Conservation (phyloP, 2,888 invertebrate genomes). For the Lasioglossum figueresi region DNA sequence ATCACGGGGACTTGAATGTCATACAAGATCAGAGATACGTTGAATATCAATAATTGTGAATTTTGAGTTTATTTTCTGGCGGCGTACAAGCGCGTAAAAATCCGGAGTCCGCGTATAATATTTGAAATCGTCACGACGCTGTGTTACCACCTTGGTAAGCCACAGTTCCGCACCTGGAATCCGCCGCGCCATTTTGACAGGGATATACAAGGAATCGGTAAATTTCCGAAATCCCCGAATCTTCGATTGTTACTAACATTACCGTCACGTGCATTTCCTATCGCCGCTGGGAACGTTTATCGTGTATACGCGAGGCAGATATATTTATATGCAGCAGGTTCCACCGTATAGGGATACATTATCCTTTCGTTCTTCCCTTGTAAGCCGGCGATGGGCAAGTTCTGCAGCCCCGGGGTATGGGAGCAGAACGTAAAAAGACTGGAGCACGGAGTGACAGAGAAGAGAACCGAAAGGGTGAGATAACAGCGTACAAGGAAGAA, state of each 20-base stretch:
- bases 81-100: slow-evolving; percentile 40
- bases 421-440: not conserved
- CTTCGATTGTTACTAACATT: slow-evolving; percentile 38
- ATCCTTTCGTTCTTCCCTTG: slow-evolving; percentile 39
- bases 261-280: slow-evolving; percentile 45
- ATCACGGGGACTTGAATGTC: not conserved
- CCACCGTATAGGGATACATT: slow-evolving; percentile 38
- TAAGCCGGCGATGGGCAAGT: slow-evolving; percentile 49
- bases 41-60: not conserved
- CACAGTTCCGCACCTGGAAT: not conserved
- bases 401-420: slow-evolving; percentile 23
- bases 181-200: not conserved
- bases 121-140: not conserved
- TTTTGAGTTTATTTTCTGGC: too few relatives aligned
- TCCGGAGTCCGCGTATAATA: not conserved
- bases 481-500: slow-evolving; percentile 44
- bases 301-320: slow-evolving; percentile 13
- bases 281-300: slow-evolving; percentile 43
- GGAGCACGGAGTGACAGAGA: slow-evolving; percentile 7
- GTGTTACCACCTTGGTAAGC: not conserved
- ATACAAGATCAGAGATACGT: not conserved
- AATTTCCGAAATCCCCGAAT: slow-evolving; percentile 29
- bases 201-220: not conserved
- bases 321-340: slow-evolving; percentile 50
- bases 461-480: slow-evolving; percentile 6